Evolutionary conservation across 2,888 invertebrate genomes (phyloP).

Genomic region (Coenonympha glycerion): DNA sequence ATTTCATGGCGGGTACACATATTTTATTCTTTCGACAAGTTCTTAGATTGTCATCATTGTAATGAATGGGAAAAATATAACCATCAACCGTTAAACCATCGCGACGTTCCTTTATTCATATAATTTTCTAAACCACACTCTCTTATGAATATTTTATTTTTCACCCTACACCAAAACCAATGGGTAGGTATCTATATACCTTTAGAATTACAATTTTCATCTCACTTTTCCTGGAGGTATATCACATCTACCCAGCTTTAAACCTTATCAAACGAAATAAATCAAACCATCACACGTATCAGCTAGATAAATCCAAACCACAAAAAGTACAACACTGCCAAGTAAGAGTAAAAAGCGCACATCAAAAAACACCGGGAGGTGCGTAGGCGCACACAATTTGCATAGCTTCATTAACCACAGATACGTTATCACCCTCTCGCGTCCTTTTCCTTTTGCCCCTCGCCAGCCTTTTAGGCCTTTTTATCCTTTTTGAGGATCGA

Average conservation of each 20-base stretch:
- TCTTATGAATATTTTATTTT: too few relatives aligned
- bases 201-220: too few relatives aligned
- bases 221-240: too few relatives aligned
- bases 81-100: too few relatives aligned
- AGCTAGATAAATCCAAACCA: slow-evolving; percentile 2
- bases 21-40: too few relatives aligned
- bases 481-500: slow-evolving; percentile 31
- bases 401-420: slow-evolving; percentile 39
- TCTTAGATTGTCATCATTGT: too few relatives aligned
- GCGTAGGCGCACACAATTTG: slow-evolving; percentile 40
- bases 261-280: slow-evolving; percentile 11
- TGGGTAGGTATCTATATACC: too few relatives aligned
- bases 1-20: too few relatives aligned
- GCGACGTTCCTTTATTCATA: too few relatives aligned
- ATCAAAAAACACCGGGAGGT: slow-evolving; percentile 17
- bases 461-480: slow-evolving; percentile 30
- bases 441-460: slow-evolving; percentile 21
- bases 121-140: too few relatives aligned
- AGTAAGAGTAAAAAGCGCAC: slow-evolving; percentile 27
- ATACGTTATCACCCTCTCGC: slow-evolving; percentile 7
- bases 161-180: too few relatives aligned
- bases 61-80: too few relatives aligned
- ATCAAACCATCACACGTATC: slow-evolving; percentile 9
- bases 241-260: background rate
- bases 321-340: slow-evolving; percentile 10